Percentiles rank a stretch among this genome's conserved stretches.
These are phyloP conservation scores for Dendrolimus pini DNA, from an alignment of 2,888 invertebrate genomes.

Conservation along the genomic window DNA sequence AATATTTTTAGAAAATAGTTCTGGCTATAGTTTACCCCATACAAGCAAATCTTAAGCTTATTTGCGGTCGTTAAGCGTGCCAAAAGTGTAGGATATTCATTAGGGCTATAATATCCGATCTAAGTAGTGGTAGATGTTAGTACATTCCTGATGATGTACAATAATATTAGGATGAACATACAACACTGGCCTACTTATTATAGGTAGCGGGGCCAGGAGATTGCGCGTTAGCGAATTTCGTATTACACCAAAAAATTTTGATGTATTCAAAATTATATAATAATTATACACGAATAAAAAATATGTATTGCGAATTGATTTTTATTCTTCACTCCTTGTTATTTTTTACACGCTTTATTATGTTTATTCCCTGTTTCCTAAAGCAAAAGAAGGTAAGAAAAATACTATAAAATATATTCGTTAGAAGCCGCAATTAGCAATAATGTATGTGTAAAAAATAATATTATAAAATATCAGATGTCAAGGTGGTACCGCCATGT, in stretches of 20 bases:
- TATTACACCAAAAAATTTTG: constrained; percentile 69
- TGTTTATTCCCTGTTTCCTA: not conserved
- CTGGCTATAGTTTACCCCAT: no score
- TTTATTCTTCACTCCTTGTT: constrained; percentile 22
- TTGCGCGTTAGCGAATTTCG: constrained; percentile 52
- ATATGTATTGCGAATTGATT: constrained; percentile 44
- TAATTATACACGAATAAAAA: constrained; percentile 65
- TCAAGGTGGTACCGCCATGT: no score
- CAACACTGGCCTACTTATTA: constrained; percentile 40
- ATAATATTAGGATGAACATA: constrained; percentile 40
- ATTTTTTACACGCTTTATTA: constrained; percentile 1
- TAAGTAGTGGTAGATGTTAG: constrained; percentile 55
- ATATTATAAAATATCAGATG: no score
- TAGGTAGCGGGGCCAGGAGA: constrained; percentile 33
- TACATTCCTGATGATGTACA: constrained; percentile 72
- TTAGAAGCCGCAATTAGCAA: no score
- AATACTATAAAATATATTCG: no score
- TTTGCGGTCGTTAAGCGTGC: not conserved
- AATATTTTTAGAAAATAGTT: no score
- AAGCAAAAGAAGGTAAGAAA: no score
- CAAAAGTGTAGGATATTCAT: not conserved
- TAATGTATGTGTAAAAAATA: no score
- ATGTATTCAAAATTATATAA: constrained; percentile 49
- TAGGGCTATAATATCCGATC: constrained; percentile 30
- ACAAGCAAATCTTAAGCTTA: no score